phyloP scores from a whole-genome alignment of 2,888 invertebrate species.

The Liopterus haemorrhoidalis region DNA sequence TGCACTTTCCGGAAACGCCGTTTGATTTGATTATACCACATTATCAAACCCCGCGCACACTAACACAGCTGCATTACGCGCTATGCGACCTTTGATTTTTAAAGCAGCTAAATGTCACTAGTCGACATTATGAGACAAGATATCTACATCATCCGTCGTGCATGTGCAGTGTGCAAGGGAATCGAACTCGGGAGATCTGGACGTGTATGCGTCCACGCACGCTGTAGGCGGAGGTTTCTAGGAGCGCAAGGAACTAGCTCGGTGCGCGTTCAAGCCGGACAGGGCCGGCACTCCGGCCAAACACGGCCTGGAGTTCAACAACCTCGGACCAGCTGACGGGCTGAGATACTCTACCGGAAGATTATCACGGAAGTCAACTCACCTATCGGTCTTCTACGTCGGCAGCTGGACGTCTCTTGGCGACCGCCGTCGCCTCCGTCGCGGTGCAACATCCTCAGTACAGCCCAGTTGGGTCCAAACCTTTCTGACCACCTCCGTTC shows the following conservation, averaged over 20 bases:
- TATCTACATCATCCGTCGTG: not conserved
- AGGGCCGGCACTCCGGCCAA: conserved; percentile 21
- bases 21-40: conserved; percentile 22
- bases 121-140: conserved; percentile 38
- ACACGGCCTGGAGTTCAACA: conserved; percentile 23
- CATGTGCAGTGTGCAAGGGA: too few relatives aligned
- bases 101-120: conserved; percentile 41
- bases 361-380: conserved; percentile 24
- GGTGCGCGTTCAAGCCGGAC: conserved; percentile 16
- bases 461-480: conserved; percentile 44
- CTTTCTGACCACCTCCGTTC: conserved; percentile 42
- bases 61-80: conserved; percentile 18
- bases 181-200: conserved; percentile 39
- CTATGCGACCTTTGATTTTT: conserved; percentile 30
- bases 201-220: conserved; percentile 26
- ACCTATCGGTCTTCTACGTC: conserved; percentile 42
- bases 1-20: conserved; percentile 24
- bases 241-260: conserved; percentile 5
- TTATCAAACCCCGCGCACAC: conserved; percentile 13
- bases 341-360: conserved; percentile 25
- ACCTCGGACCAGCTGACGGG: conserved; percentile 25
- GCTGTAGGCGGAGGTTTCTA: conserved; percentile 6
- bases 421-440: conserved; percentile 46
- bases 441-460: conserved; percentile 45
- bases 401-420: conserved; percentile 46